A percentile compares a stretch with the other conserved stretches of the same genome.
These are phyloP conservation scores for Lycaena phlaeas DNA, from an alignment of 2,888 invertebrate genomes.

Conservation along the genomic window DNA sequence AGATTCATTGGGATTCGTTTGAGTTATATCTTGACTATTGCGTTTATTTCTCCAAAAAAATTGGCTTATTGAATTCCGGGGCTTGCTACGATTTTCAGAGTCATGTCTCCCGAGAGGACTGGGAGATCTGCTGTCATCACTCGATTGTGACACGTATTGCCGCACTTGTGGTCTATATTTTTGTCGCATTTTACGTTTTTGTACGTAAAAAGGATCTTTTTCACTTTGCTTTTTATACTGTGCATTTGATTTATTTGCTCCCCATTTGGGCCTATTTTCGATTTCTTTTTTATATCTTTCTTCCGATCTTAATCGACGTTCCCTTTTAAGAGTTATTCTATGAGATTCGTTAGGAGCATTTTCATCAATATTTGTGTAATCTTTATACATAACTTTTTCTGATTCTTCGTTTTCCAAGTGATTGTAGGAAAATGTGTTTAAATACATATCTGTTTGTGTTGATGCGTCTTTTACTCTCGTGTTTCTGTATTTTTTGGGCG, in stretches of 20 bases:
- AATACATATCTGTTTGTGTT: slow-evolving; percentile 76
- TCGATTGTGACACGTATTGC: slow-evolving; percentile 72
- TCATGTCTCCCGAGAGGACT: slow-evolving; percentile 63
- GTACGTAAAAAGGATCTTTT: slow-evolving; percentile 87
- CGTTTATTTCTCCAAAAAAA: slow-evolving; percentile 66
- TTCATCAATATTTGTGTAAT: slow-evolving; percentile 64
- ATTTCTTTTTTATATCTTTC: slow-evolving; percentile 71
- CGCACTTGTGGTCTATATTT: slow-evolving; percentile 74
- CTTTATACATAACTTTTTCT: slow-evolving; percentile 62
- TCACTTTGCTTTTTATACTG: slow-evolving; percentile 92
- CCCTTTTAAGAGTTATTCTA: slow-evolving; percentile 65
- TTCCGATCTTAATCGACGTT: slow-evolving; percentile 65
- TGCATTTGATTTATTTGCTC: slow-evolving; percentile 82
- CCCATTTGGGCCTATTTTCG: slow-evolving; percentile 82
- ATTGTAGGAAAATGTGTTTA: slow-evolving; percentile 40
- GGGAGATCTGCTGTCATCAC: slow-evolving; percentile 75
- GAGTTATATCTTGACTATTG: slow-evolving; percentile 54
- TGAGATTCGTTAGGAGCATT: slow-evolving; percentile 63
- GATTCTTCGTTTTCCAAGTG: slow-evolving; percentile 45
- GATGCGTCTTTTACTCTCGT: slow-evolving; percentile 72
- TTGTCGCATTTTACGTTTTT: slow-evolving; percentile 78
- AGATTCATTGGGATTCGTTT: slow-evolving; percentile 33
- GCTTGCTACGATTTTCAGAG: slow-evolving; percentile 46
- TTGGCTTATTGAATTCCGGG: slow-evolving; percentile 61
- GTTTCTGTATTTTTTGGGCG: slow-evolving; percentile 63